Evolutionary conservation across 2,888 invertebrate genomes (phyloP).

Genomic region (Himalopsyche anomala): DNA sequence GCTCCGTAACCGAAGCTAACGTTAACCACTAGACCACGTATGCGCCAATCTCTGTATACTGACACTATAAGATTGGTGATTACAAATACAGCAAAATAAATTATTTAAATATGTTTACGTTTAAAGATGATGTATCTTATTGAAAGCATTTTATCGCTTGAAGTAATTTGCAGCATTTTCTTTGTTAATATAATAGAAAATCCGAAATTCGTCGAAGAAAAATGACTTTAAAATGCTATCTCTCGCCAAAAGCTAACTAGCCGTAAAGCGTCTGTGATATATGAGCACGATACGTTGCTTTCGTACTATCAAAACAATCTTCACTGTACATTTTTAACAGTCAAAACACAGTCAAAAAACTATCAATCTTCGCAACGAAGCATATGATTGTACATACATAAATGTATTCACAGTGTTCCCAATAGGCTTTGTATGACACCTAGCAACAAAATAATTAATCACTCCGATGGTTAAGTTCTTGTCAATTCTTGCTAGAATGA

Average conservation of each 20-base stretch:
- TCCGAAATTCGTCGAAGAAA: conserved; percentile 8
- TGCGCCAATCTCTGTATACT: too few species aligned
- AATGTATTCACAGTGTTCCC: background rate
- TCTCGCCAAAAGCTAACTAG: conserved; percentile 7
- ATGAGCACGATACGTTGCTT: background rate
- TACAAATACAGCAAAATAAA: background rate
- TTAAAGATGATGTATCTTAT: background rate
- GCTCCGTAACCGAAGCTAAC: too few species aligned
- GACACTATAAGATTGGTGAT: too few species aligned
- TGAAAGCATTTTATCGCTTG: conserved; percentile 32
- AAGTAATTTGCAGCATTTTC: background rate
- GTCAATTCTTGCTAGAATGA: too few species aligned
- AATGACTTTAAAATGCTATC: conserved; percentile 22
- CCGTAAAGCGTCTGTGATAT: conserved; percentile 13
- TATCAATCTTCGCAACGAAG: background rate
- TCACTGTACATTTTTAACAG: conserved; percentile 12
- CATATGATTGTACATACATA: background rate
- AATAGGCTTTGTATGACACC: too few species aligned
- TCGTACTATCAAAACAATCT: background rate
- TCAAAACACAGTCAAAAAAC: conserved; percentile 1
- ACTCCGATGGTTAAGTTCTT: too few species aligned
- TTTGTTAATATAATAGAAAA: background rate
- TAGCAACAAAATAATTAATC: too few species aligned
- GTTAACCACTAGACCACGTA: too few species aligned
- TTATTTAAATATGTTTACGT: background rate